Conservation (phyloP, 1,140 invertebrate species). For the Caerostris extrusa region DNA sequence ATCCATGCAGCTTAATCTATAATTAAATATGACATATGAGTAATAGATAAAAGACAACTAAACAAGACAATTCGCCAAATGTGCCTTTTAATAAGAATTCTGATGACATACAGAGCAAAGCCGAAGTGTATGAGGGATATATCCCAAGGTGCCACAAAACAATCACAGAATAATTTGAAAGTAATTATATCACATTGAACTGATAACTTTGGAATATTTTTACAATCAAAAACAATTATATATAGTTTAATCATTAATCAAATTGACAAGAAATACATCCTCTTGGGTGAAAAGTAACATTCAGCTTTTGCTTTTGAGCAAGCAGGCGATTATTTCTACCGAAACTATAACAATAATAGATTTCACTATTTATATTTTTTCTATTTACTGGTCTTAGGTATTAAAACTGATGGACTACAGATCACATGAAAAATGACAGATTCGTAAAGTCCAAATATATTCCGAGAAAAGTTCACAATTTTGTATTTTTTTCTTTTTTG, state of each 20-base stretch:
- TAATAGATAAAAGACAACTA: background rate
- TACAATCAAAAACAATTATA: constrained; percentile 64
- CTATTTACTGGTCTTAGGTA: constrained; percentile 68
- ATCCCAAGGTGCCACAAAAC: constrained; percentile 74
- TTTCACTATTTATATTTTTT: constrained; percentile 64
- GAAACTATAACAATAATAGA: constrained; percentile 73
- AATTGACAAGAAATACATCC: constrained; percentile 73
- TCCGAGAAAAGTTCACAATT: constrained; percentile 59
- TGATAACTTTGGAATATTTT: constrained; percentile 74
- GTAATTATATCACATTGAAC: constrained; percentile 75
- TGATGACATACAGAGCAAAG: constrained; percentile 77
- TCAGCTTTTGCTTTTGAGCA: constrained; percentile 75
- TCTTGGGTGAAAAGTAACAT: constrained; percentile 72
- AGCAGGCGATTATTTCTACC: constrained; percentile 75
- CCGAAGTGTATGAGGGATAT: constrained; percentile 70
- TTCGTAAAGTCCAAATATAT: constrained; percentile 49
- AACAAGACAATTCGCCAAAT: constrained; percentile 66
- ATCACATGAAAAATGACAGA: constrained; percentile 72
- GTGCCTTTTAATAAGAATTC: constrained; percentile 76
- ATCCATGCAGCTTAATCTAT: too few relatives aligned
- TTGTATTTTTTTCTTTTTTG: constrained; percentile 43
- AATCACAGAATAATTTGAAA: constrained; percentile 75
- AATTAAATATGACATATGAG: too few relatives aligned
- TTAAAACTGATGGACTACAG: constrained; percentile 70
- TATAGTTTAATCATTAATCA: constrained; percentile 71